These are phyloP conservation scores for Ceyx margarethae DNA, from an alignment of 2,113 vertebrate genomes.

Conservation along the genomic window DNA sequence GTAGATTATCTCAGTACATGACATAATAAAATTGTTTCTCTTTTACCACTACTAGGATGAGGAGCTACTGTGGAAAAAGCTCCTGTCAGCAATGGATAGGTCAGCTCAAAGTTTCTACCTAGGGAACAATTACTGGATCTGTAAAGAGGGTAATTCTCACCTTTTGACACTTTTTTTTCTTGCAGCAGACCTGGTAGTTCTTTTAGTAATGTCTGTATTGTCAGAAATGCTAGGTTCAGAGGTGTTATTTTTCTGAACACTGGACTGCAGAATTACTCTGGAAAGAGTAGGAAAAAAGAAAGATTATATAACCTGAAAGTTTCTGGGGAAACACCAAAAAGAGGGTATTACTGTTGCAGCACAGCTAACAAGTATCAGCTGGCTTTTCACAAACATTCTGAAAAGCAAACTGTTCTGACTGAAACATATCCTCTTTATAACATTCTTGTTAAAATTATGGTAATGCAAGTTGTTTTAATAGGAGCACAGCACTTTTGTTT, in stretches of 20 bases:
- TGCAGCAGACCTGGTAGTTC: conserved; percentile 85
- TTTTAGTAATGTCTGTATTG: conserved; percentile 85
- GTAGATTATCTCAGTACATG: background rate
- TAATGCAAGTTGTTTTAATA: background rate
- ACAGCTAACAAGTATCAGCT: background rate
- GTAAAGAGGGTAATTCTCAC: conserved; percentile 73
- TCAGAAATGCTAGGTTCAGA: conserved; percentile 82
- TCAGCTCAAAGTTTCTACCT: background rate
- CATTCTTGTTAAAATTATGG: background rate
- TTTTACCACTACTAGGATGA: background rate
- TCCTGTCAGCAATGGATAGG: background rate
- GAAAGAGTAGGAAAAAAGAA: conserved; percentile 75
- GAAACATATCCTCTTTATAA: background rate
- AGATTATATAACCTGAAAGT: conserved; percentile 65
- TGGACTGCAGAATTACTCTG: conserved; percentile 89
- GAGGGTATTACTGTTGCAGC: background rate
- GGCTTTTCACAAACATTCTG: background rate
- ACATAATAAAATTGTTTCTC: background rate
- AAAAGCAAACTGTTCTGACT: background rate
- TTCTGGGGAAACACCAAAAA: background rate
- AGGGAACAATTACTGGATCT: background rate
- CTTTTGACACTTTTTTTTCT: conserved; percentile 81
- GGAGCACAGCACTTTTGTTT: background rate
- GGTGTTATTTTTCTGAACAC: conserved; percentile 85
- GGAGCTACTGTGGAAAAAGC: background rate